Evolutionary conservation across 2,888 invertebrate genomes (phyloP).

Genomic region (Drosophila meridiana): DNA sequence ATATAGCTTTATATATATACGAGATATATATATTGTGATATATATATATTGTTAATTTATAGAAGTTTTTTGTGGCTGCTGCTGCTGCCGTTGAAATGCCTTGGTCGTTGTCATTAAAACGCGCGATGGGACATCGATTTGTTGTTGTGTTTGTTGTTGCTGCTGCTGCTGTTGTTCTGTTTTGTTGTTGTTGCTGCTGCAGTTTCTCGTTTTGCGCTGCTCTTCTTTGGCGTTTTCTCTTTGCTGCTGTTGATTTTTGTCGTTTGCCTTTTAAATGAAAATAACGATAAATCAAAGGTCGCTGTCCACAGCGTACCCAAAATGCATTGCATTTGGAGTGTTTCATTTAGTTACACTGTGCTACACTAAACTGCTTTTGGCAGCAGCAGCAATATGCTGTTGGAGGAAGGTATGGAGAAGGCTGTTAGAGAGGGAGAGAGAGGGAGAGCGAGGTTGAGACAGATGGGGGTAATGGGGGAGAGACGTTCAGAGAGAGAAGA

Average conservation of each 20-base stretch:
- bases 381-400: not conserved
- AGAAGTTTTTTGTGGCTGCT: constrained; percentile 70
- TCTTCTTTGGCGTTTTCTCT: constrained; percentile 45
- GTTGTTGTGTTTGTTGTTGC: constrained; percentile 52
- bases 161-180: constrained; percentile 36
- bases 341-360: constrained; percentile 12
- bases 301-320: constrained; percentile 43
- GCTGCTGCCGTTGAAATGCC: constrained; percentile 62
- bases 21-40: constrained; percentile 24
- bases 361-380: not conserved
- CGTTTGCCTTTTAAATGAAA: constrained; percentile 81
- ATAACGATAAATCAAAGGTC: constrained; percentile 80
- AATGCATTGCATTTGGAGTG: constrained; percentile 46
- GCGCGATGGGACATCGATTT: constrained; percentile 80
- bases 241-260: constrained; percentile 74
- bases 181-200: constrained; percentile 28
- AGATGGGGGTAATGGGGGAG: too few species aligned
- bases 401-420: too few species aligned
- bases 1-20: constrained; percentile 12
- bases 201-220: constrained; percentile 28
- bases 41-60: constrained; percentile 76
- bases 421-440: not conserved
- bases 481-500: too few species aligned
- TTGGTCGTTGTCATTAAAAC: constrained; percentile 77
- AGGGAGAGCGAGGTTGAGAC: not conserved